Percentiles rank a stretch among this genome's conserved stretches.
Evolutionary conservation across 1,140 invertebrate species (phyloP).

Genomic region (Acyrthosiphon pisum): DNA sequence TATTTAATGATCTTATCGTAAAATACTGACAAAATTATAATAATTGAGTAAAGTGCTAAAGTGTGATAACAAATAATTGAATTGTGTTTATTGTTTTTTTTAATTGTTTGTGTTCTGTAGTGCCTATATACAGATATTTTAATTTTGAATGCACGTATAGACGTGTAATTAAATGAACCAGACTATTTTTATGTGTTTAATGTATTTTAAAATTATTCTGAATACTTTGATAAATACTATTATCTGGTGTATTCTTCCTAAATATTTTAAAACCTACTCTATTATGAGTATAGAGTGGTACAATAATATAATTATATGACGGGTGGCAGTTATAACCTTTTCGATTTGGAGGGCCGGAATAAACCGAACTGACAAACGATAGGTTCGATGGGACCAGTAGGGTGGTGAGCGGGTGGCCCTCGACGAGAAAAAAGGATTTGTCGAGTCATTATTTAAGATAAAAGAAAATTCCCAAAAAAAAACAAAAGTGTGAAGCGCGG

Average conservation of each 20-base stretch:
- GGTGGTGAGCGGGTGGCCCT: background rate
- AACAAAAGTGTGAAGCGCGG: constrained; percentile 32
- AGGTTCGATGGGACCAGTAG: background rate
- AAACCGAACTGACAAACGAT: background rate
- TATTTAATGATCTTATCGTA: background rate
- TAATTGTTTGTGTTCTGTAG: too few species aligned
- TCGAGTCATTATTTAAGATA: constrained; percentile 35
- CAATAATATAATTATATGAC: background rate
- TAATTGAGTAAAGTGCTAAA: background rate
- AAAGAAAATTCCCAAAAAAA: background rate
- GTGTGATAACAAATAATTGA: too few species aligned
- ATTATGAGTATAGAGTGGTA: background rate
- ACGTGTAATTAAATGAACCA: too few species aligned
- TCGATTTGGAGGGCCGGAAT: background rate
- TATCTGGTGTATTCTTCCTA: background rate
- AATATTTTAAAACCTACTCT: background rate
- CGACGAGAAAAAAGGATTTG: background rate
- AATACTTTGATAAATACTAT: background rate
- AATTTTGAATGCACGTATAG: too few species aligned
- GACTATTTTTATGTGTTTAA: too few species aligned
- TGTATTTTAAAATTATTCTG: background rate
- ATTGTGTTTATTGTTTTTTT: too few species aligned
- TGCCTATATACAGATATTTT: too few species aligned
- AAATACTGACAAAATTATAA: background rate
- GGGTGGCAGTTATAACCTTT: background rate